A percentile compares a stretch with the other conserved stretches of the same genome.
Conservation (phyloP, 2,888 invertebrate genomes). For the Amorpha juglandis region DNA sequence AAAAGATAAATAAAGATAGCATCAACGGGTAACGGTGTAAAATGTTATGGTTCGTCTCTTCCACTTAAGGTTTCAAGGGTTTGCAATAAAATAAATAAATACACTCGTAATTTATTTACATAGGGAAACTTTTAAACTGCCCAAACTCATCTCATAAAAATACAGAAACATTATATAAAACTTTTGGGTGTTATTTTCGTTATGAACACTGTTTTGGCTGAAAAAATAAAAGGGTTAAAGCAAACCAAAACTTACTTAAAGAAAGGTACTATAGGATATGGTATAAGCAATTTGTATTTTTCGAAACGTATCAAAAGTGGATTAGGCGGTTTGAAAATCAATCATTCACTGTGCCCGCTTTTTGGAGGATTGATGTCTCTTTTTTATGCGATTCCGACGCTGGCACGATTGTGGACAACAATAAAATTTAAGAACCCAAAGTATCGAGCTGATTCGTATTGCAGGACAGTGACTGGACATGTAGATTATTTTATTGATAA, state of each 20-base stretch:
- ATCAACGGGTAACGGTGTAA: background rate
- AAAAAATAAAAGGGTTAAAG: slow-evolving; percentile 26
- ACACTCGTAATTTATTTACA: background rate
- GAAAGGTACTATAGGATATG: background rate
- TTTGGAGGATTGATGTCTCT: too few species aligned
- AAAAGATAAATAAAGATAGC: background rate
- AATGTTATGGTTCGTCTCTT: background rate
- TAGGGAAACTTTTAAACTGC: slow-evolving; percentile 35
- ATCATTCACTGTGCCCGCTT: too few species aligned
- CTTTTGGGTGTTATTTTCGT: slow-evolving; percentile 42
- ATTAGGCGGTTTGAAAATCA: too few species aligned
- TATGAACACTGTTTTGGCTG: slow-evolving; percentile 35
- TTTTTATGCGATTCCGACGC: too few species aligned
- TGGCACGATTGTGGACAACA: too few species aligned
- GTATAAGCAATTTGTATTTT: background rate
- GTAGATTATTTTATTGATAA: too few species aligned
- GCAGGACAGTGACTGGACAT: too few species aligned
- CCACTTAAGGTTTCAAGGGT: background rate
- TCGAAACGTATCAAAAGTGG: too few species aligned
- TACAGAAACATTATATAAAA: slow-evolving; percentile 43
- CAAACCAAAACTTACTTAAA: background rate
- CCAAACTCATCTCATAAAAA: slow-evolving; percentile 43
- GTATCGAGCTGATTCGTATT: too few species aligned
- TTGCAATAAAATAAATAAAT: slow-evolving; percentile 1
- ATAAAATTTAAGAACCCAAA: too few species aligned